A percentile compares a stretch with the other conserved stretches of the same genome.
phyloP scores from a whole-genome alignment of 2,888 invertebrate species.

The Habroteleia sp. region DNA sequence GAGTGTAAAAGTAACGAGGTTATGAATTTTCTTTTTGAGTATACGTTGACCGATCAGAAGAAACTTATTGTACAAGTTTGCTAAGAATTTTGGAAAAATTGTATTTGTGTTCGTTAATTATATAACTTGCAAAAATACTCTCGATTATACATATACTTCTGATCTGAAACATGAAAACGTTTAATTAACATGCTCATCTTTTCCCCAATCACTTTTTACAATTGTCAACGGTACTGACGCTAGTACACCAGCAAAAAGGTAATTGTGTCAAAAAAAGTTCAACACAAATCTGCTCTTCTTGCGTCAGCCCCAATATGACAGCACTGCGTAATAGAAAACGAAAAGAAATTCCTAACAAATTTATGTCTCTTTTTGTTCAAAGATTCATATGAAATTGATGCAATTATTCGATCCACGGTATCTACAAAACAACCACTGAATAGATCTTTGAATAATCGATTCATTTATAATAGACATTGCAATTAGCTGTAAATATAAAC shows the following conservation, averaged over 20 bases:
- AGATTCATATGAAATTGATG: background rate
- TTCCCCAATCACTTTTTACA: constrained; percentile 71
- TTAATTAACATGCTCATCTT: constrained; percentile 68
- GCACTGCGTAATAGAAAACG: constrained; percentile 58
- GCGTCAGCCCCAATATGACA: constrained; percentile 64
- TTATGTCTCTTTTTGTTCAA: background rate
- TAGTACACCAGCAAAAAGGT: constrained; percentile 76
- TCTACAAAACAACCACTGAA: background rate
- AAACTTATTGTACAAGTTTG: no score
- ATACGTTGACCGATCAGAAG: no score
- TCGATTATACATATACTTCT: constrained; percentile 17
- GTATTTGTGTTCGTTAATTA: no score
- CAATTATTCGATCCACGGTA: constrained; percentile 24
- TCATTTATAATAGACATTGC: background rate
- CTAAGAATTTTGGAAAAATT: background rate
- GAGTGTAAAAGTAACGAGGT: background rate
- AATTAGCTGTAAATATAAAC: background rate
- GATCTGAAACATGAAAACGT: constrained; percentile 21
- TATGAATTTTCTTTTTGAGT: constrained; percentile 19
- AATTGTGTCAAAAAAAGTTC: constrained; percentile 67
- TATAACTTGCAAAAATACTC: constrained; percentile 1
- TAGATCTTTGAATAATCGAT: no score
- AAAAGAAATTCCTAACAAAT: background rate
- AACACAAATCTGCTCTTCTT: constrained; percentile 63
- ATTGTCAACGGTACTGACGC: constrained; percentile 72